phyloP scores from a whole-genome alignment of 2,888 invertebrate species.

The Dorcus hopei region DNA sequence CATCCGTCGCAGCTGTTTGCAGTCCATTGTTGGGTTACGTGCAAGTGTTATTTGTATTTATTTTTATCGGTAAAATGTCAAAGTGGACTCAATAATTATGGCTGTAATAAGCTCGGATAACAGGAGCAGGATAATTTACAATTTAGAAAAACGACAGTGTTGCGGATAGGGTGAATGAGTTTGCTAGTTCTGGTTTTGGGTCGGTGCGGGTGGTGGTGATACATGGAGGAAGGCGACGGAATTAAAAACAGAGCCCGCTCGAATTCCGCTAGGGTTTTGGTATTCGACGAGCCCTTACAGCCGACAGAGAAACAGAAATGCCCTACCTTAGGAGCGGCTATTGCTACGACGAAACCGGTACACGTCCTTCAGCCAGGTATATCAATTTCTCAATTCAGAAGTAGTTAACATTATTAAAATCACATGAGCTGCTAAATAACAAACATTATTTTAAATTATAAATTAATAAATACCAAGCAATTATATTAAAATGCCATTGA shows the following conservation, averaged over 20 bases:
- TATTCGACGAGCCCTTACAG: slow-evolving; percentile 68
- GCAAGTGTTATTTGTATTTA: slow-evolving; percentile 10
- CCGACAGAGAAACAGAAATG: slow-evolving; percentile 30
- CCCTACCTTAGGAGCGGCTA: slow-evolving; percentile 24
- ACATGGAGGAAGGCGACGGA: slow-evolving; percentile 44
- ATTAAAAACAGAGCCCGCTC: slow-evolving; percentile 44
- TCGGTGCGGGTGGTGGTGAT: slow-evolving; percentile 25
- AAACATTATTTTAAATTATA: too few species aligned
- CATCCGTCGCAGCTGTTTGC: slow-evolving; percentile 19
- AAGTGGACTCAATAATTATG: slow-evolving; percentile 9
- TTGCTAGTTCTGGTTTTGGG: slow-evolving; percentile 2
- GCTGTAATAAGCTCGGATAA: not conserved
- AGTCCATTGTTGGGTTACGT: slow-evolving; percentile 13
- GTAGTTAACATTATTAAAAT: not conserved
- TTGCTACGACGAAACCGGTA: slow-evolving; percentile 21
- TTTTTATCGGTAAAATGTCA: slow-evolving; percentile 14
- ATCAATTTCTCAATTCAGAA: slow-evolving; percentile 5
- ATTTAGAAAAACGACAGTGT: not conserved
- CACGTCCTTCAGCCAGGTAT: slow-evolving; percentile 35
- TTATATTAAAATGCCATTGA: too few species aligned
- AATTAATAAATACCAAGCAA: too few species aligned
- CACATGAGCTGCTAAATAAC: not conserved
- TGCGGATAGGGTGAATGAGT: not conserved
- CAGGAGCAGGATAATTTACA: not conserved
- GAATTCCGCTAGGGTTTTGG: slow-evolving; percentile 71